Conservation (phyloP, 64 coral and sea anemone species). For the Trachythela sp. region DNA sequence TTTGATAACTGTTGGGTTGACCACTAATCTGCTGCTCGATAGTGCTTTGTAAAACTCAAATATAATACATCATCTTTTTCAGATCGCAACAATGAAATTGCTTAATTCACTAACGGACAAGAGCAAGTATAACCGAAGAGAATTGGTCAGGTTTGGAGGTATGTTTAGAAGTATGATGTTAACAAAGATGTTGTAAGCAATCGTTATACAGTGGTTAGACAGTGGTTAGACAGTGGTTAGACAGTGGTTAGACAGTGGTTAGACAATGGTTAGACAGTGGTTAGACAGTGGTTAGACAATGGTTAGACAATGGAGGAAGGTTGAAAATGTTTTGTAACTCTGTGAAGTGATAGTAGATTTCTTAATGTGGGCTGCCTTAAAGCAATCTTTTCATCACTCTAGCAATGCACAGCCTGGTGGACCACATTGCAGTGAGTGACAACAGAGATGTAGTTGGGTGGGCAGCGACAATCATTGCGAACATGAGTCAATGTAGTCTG, state of each 20-base stretch:
- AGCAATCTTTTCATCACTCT: not conserved
- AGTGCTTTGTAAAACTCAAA: no score
- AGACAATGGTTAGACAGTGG: no score
- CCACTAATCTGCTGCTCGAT: no score
- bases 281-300: no score
- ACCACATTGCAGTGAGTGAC: conserved; percentile 53
- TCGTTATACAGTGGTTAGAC: no score
- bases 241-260: no score
- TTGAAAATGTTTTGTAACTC: no score
- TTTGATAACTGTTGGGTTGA: no score
- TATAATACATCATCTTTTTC: not conserved
- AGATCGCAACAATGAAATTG: conserved; percentile 78
- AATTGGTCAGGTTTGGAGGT: conserved; percentile 70
- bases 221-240: no score
- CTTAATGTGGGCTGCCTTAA: not conserved
- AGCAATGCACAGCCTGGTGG: conserved; percentile 62
- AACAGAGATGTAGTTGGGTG: conserved; percentile 66
- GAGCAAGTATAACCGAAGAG: conserved; percentile 81
- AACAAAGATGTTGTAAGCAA: not conserved
- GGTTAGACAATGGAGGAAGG: no score
- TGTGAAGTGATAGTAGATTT: no score
- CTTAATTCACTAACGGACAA: conserved; percentile 60
- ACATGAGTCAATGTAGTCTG: conserved; percentile 63
- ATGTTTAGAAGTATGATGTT: not conserved
- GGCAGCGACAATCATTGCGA: conserved; percentile 70